Evolutionary conservation across 2,113 vertebrate species (phyloP), one percentile per base, ranked within the genome.

Genomic region (Paramisgurnus dabryanus): DNA sequence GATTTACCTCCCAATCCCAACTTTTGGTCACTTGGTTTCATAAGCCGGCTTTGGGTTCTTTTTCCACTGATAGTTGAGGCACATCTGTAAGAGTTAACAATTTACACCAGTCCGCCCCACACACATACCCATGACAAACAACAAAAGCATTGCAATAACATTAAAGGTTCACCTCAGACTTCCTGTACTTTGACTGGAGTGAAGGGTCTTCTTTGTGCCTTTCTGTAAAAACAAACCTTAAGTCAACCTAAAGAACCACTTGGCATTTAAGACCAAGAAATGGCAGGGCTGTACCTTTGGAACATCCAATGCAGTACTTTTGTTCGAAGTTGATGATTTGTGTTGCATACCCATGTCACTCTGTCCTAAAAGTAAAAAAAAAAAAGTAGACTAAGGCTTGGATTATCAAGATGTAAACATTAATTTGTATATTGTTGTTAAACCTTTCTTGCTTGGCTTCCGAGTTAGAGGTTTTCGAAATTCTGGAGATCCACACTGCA

Each of bases 391-490:
- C 6, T 3, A 13, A 39, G 9, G 2, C 8, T 39, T 3, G 6
- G n/a, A 2, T 15, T 39, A 47, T n/a, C 13, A 12, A 45, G 0
- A 10, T 82, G 22, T 13, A 66, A 41, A 64, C 0, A 3, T 17
- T 8, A 39, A 4, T 39, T 18, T 8, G 3, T 47, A n/a, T 3
- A 3, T 50, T 15, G 2, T 18, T 5, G 0, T 63, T 47, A 34
- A 18, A 91, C 92, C 81, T 90, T 1, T 90, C 87, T 84, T 90
- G 55, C 87, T 88, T 34, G 77, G 76, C 0, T 71, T 73, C 73
- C 87, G 85, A 57, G 67, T 88, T 1, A 90, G 82, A 0, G 90
- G 82, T n/a, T 81, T 81, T 13, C 79, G 63, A n/a, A 91, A 84
- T 78, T 87, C 87, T 3, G 82, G 83, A 15, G 72, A 87, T 61